Evolutionary conservation across 1,140 invertebrate genomes (phyloP), one percentile per base, ranked within the genome.

Genomic region (Arctopsyche grandis): DNA sequence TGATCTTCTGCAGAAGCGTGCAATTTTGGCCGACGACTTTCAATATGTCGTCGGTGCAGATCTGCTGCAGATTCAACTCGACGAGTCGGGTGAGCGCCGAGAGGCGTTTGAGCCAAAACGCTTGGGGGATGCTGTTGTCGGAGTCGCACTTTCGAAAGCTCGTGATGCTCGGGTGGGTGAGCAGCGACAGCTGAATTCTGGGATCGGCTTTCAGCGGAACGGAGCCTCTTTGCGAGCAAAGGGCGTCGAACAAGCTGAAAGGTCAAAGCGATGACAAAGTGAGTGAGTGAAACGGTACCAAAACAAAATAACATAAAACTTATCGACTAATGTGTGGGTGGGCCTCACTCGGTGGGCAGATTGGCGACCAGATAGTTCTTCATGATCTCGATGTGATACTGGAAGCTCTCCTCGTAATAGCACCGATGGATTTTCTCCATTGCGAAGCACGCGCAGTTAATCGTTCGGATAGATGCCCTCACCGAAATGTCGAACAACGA

Each of bases 11-110:
- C 10, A 90, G 84, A 63, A 86, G 81, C 16, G 78, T 84, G 82
- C 89, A 90, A 80, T 84, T 85, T 14, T 84, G 81, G 22, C 87
- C 86, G 24, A 90, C 84, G n/a, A 89, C 84, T 84, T 88, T 82
- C 5, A 90, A 86, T 24, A 90, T 89, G 84, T 89, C 89, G 81
- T 90, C 89, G 1, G 89, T 89, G 78, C 88, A 89, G 79, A 89
- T 86, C 69, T 88, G 88, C 81, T 87, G 88, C 12, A 90, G 85
- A 79, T 89, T 88, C 7, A 90, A 85, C 44, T 87, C 84, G 7
- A 88, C 83, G 79, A 90, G 84, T 16, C 85, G 84, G 24, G 81
- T 84, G 43, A 89, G 84, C 69, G 78, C 85, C 5, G 85, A 83
- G 1, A 90, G 82, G n/a, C 82, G 85, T 26, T 66, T 10, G 22